Evolutionary conservation across 2,797 vertebrate genomes (phyloP), one percentile per base, ranked within the genome.

Genomic region (Pampus argenteus): DNA sequence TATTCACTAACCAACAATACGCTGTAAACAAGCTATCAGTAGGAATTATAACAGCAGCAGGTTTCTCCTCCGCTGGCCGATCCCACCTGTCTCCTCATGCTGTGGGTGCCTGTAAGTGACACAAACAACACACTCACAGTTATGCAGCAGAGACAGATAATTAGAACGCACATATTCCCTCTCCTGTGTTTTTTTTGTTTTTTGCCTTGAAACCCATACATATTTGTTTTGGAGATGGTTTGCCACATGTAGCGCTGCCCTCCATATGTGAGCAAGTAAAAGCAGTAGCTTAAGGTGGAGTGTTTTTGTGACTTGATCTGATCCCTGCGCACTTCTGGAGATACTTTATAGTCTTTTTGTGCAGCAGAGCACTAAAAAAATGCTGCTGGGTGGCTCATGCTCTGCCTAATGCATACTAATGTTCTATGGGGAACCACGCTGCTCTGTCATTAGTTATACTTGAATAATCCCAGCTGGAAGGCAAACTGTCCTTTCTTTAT

Each of bases 361-460:
- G 55, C 44, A 56, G 36, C 44, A 64, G 38, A 42, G 48, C 18
- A 13, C 42, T 44, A 36, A 22, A 70, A 34, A 50, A 49, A 38
- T 50, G 48, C 67, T 76, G 79, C 79, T 66, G 70, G 17, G 82
- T 55, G 52, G 55, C 51, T 61, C 66, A 72, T 26, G 18, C 68
- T 56, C 60, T 52, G 61, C 59, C 60, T 74, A 68, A 76, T 76
- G 76, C 52, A 31, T 66, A 44, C 66, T 82, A 86, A 88, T 85
- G 79, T 79, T 82, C 78, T 78, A 62, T 83, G 83, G 74, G 76
- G 61, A 79, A 69, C 61, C 74, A 48, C 74, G 78, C 77, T 81
- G 83, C 66, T 78, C 25, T 64, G 36, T 82, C 82, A 89, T 91
- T 90, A 88, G 84, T 72, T 81, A 71, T 76, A 78, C 79, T 82